These are phyloP conservation scores for Neodontobutis hainanensis DNA, from an alignment of 2,113 vertebrate genomes.

Conservation along the genomic window DNA sequence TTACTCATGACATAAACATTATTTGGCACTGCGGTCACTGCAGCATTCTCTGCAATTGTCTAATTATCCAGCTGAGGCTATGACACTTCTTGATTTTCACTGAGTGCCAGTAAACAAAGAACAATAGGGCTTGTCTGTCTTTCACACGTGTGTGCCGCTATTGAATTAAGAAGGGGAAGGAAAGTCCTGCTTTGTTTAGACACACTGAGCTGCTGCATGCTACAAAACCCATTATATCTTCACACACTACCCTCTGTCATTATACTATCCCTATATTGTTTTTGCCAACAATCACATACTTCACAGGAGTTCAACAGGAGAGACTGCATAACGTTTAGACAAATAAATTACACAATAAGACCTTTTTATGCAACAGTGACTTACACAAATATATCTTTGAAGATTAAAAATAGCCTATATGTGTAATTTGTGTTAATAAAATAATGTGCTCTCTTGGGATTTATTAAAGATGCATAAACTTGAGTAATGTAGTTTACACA, in stretches of 20 bases:
- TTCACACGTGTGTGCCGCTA: constrained; percentile 71
- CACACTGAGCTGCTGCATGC: constrained; percentile 61
- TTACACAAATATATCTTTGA: too few species aligned
- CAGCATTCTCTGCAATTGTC: constrained; percentile 31
- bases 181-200: constrained; percentile 79
- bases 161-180: constrained; percentile 82
- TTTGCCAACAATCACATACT: too few species aligned
- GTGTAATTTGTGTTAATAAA: too few species aligned
- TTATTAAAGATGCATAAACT: too few species aligned
- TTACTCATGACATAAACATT: constrained; percentile 15
- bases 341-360: too few species aligned
- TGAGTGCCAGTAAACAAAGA: constrained; percentile 77
- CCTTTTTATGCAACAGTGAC: too few species aligned
- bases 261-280: background rate
- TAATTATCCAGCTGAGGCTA: constrained; percentile 52
- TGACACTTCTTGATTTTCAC: constrained; percentile 79
- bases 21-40: constrained; percentile 40
- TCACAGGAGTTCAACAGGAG: too few species aligned
- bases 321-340: too few species aligned
- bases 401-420: too few species aligned
- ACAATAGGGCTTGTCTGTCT: constrained; percentile 60
- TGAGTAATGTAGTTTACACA: too few species aligned
- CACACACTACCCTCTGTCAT: constrained; percentile 8
- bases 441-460: too few species aligned
- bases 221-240: constrained; percentile 50